Base-by-base conservation (phyloP, 2,113 vertebrate species). In the Nothoprocta perdicaria region DNA sequence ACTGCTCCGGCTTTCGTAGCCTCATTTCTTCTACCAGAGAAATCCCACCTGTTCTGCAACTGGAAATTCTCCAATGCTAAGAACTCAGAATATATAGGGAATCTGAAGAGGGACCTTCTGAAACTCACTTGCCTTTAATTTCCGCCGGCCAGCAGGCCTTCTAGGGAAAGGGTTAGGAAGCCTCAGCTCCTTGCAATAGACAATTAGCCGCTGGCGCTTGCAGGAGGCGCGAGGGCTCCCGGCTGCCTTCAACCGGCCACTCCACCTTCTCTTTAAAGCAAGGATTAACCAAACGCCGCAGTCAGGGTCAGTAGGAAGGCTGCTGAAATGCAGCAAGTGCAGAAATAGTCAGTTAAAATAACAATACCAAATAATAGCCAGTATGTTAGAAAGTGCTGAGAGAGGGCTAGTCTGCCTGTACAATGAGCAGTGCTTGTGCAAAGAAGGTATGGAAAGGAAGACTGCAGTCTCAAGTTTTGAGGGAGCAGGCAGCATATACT, bases 31-130 rank as follows among this genome's bases (percentile, higher is more conserved):
- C 58, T 66, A 22, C 35, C 45, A 68, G 24, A 74, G 55, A 92
- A 95, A 91, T 81, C 58, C 72, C 71, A 72, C 61, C 73, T 85
- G 61, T 52, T 81, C 45, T 71, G 74, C 57, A 81, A 76, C 55
- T 67, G 46, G 61, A 92, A 93, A 80, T 89, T 73, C 76, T 69
- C 45, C 24, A 80, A 19, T 61, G 45, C 69, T 76, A 85, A 88
- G 69, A 89, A 41, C 29, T 79, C 46, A 92, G 62, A 60, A 52
- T 71, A 53, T 10, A 72, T 2, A 85, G 72, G 75, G 46, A 86
- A 40, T 1, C 29, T 63, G 74, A 86, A 41, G 6, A 85, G 38
- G 52, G 41, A 53, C 84, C 66, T 91, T 72, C 75, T 78, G 65
- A 83, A 89, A 88, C 40, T 67, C 43, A 48, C 50, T 80, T 73